Evolutionary conservation across 2,888 invertebrate genomes (phyloP).

Genomic region (Sturmia bella): DNA sequence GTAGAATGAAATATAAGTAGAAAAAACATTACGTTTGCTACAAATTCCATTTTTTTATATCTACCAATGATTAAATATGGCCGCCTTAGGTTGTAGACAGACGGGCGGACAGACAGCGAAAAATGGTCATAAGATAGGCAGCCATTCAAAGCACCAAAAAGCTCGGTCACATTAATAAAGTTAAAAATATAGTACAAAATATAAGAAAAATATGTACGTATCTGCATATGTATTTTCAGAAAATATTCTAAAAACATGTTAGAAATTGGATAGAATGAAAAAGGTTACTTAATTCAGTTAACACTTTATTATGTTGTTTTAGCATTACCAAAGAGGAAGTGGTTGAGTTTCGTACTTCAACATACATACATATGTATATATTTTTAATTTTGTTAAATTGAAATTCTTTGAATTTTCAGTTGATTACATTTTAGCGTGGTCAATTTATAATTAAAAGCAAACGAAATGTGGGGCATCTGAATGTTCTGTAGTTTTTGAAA

Average conservation of each 20-base stretch:
- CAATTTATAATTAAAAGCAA: conserved; percentile 17
- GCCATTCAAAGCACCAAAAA: conserved; percentile 44
- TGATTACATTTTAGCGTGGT: conserved; percentile 62
- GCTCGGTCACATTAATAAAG: conserved; percentile 54
- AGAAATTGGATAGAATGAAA: conserved; percentile 19
- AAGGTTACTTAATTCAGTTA: conserved; percentile 23
- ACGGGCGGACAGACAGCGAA: conserved; percentile 35
- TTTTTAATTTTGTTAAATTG: background rate
- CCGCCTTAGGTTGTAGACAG: conserved; percentile 78
- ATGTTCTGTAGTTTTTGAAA: conserved; percentile 15
- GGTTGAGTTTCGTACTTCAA: conserved; percentile 32
- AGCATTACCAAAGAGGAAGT: conserved; percentile 41
- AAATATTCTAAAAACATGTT: conserved; percentile 11
- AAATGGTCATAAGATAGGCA: background rate
- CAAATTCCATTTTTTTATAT: conserved; percentile 72
- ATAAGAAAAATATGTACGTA: background rate
- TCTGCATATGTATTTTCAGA: background rate
- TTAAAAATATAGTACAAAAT: conserved; percentile 33
- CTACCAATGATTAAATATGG: conserved; percentile 79
- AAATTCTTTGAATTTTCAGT: conserved; percentile 19
- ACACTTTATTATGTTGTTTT: background rate
- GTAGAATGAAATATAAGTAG: conserved; percentile 38
- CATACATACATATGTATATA: conserved; percentile 12
- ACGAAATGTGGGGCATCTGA: conserved; percentile 13
- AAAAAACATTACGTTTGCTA: conserved; percentile 48